Evolutionary conservation across 2,888 invertebrate species (phyloP).

Genomic region (Steinernema carpocapsae): DNA sequence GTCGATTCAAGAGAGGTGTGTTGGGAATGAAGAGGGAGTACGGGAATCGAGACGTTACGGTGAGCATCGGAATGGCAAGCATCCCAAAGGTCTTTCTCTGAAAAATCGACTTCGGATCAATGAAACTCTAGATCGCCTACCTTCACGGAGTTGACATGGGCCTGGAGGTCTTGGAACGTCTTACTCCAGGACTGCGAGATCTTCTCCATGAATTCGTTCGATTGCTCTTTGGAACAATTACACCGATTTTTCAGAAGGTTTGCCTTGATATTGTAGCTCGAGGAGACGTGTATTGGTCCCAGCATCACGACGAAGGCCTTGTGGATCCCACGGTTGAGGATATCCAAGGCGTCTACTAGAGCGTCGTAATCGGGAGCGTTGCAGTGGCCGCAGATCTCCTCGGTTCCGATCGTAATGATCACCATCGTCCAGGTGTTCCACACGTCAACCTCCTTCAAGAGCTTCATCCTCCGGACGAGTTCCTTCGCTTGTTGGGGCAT

Average conservation of each 20-base stretch:
- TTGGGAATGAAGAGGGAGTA: conserved; percentile 59
- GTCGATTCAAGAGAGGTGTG: conserved; percentile 53
- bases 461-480: conserved; percentile 53
- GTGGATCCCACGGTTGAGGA: conserved; percentile 58
- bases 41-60: conserved; percentile 66
- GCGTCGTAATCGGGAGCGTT: conserved; percentile 54
- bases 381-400: conserved; percentile 63
- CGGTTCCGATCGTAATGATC: conserved; percentile 66
- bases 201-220: conserved; percentile 55
- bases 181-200: conserved; percentile 55
- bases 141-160: conserved; percentile 41
- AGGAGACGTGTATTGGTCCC: conserved; percentile 65
- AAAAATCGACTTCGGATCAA: neutral
- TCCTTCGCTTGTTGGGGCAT: conserved; percentile 62
- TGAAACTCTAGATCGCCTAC: neutral
- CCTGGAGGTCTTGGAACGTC: conserved; percentile 47
- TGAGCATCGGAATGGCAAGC: conserved; percentile 62
- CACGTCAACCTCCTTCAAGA: conserved; percentile 54
- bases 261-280: conserved; percentile 53
- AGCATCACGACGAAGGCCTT: conserved; percentile 64
- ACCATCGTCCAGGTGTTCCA: conserved; percentile 66
- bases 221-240: conserved; percentile 53
- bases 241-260: conserved; percentile 63
- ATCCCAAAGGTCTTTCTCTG: conserved; percentile 62
- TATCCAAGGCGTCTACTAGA: conserved; percentile 55